These are phyloP conservation scores for Erebia ligea DNA, from an alignment of 2,888 invertebrate species.

Conservation along the genomic window DNA sequence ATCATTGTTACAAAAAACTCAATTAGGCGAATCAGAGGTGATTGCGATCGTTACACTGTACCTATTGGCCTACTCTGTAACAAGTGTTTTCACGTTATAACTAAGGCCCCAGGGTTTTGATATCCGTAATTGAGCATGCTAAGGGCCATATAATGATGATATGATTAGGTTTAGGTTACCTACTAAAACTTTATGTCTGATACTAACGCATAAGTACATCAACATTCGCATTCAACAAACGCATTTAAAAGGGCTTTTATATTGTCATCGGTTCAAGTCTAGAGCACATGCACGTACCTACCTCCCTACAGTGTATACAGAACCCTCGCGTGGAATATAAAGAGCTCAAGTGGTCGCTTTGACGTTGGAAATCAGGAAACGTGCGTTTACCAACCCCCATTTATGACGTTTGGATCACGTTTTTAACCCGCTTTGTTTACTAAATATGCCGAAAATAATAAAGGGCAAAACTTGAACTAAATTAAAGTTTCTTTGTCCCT, in stretches of 20 bases:
- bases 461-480: neutral
- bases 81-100: too few relatives aligned
- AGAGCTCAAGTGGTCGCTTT: conserved; percentile 44
- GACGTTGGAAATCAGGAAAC: conserved; percentile 41
- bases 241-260: conserved; percentile 18
- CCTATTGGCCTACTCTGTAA: too few relatives aligned
- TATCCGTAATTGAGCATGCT: too few relatives aligned
- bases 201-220: conserved; percentile 11
- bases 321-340: conserved; percentile 39
- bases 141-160: too few relatives aligned
- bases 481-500: neutral
- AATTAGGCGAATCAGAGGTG: too few relatives aligned
- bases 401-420: conserved; percentile 25
- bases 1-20: too few relatives aligned
- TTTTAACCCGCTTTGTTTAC: conserved; percentile 36
- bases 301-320: conserved; percentile 16
- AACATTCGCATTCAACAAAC: conserved; percentile 18
- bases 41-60: too few relatives aligned
- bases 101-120: too few relatives aligned
- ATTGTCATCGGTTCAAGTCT: conserved; percentile 33
- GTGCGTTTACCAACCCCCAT: conserved; percentile 18
- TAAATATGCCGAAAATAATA: conserved; percentile 26
- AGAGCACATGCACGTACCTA: conserved; percentile 12
- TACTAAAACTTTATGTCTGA: neutral
- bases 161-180: too few relatives aligned